Evolutionary conservation across 2,888 invertebrate species (phyloP).

Genomic region (Blastobasis lacticolella): DNA sequence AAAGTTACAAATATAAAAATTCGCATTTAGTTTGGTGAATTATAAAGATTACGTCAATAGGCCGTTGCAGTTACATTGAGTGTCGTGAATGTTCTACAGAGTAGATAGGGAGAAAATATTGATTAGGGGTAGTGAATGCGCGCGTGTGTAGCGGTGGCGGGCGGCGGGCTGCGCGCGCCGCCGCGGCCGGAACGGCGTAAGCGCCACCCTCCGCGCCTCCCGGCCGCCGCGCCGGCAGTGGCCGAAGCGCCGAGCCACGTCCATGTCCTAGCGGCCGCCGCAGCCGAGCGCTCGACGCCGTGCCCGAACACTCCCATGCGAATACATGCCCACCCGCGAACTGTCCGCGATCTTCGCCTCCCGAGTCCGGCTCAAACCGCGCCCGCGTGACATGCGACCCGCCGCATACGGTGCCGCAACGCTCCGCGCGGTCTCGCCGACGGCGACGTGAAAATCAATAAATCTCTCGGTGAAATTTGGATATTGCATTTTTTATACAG

Average conservation of each 20-base stretch:
- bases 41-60: neutral
- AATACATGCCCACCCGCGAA: neutral
- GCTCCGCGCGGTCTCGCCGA: conserved; percentile 26
- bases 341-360: neutral
- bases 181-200: neutral
- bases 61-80: conserved; percentile 35
- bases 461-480: conserved; percentile 38
- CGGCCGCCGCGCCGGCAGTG: conserved; percentile 19
- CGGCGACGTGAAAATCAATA: conserved; percentile 58
- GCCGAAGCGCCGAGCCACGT: neutral
- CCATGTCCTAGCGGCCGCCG: conserved; percentile 35
- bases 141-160: conserved; percentile 34
- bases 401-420: conserved; percentile 16
- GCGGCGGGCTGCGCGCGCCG: conserved; percentile 22
- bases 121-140: conserved; percentile 53
- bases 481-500: conserved; percentile 33
- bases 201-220: conserved; percentile 10
- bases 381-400: neutral
- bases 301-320: conserved; percentile 15
- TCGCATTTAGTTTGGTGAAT: no score
- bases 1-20: no score
- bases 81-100: conserved; percentile 47
- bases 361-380: neutral
- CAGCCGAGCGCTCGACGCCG: conserved; percentile 28
- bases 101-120: conserved; percentile 54